Evolutionary conservation across 2,113 vertebrate species (phyloP), one percentile per base, ranked within the genome.

Genomic region (Microcebus murinus): DNA sequence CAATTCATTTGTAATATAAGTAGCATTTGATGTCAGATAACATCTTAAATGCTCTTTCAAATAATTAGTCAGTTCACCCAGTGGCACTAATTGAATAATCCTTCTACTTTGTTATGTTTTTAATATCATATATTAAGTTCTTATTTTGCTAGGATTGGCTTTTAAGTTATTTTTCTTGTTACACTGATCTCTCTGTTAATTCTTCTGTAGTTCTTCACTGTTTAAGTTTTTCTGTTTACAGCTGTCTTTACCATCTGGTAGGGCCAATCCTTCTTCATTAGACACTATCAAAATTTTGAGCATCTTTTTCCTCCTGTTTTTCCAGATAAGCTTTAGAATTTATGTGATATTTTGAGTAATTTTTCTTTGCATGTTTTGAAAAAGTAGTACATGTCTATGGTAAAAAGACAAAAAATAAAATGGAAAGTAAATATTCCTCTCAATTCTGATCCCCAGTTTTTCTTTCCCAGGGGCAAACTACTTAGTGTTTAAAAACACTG

Each of bases 321-420:
- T 52, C 4, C 10, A 68, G 25, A 55, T 74, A 50, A 45, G 27
- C 25, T 94, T 93, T 73, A 85, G 39, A 93, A 77, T 50, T 36
- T 97, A 14, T 63, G 27, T 39, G 36, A 34, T 39, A 93, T 81
- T 94, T 95, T 88, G 34, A 94, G 73, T 87, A 52, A 71, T 45
- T 90, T 96, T 91, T 89, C 63, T 88, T 70, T 74, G 50, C 79
- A 42, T 87, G 29, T 77, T 97, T 95, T 92, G 5, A 82, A 91
- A 96, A 85, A 52, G n/a, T 73, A 81, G 34, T 65, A 23, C 29
- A 65, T 39, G 48, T 14, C 73, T 29, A 68, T 87, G 70, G 27
- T 36, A 63, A 90, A 91, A 86, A 67, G 13, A 48, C 8, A 95
- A 80, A 80, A 55, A 48, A 36, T n/a, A 55, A 55, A 77, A 1